Conservation (phyloP, 2,797 vertebrate species). For the Austrolebias charrua region DNA sequence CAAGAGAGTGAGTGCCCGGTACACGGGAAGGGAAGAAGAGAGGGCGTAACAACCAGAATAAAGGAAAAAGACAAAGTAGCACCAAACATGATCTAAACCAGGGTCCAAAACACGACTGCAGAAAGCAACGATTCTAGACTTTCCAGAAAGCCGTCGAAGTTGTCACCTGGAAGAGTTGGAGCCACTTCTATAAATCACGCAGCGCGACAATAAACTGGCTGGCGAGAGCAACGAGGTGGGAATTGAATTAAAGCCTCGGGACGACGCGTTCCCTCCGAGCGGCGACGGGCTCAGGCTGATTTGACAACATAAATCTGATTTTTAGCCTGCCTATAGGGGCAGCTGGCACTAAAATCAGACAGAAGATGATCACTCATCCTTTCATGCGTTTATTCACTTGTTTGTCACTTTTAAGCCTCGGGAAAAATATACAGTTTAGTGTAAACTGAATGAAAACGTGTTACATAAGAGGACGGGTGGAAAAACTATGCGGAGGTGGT, state of each 20-base stretch:
- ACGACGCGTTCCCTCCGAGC: constrained; percentile 13
- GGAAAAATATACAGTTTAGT: not conserved
- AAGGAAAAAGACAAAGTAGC: constrained; percentile 5
- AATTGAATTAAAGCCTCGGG: constrained; percentile 58
- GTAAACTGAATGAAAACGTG: not conserved
- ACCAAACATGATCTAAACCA: too few relatives aligned
- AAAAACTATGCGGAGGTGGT: too few relatives aligned
- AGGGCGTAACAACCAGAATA: not conserved
- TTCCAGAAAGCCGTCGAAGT: constrained; percentile 32
- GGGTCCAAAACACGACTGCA: not conserved
- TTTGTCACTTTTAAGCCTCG: constrained; percentile 6
- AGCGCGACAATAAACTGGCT: constrained; percentile 46
- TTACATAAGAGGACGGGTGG: too few relatives aligned
- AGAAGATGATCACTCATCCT: constrained; percentile 2
- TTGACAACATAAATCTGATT: constrained; percentile 45
- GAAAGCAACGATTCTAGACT: constrained; percentile 34
- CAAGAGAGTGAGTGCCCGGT: constrained; percentile 1
- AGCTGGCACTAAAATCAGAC: constrained; percentile 27
- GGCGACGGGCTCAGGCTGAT: constrained; percentile 24
- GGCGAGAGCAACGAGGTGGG: constrained; percentile 39
- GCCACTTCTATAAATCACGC: constrained; percentile 56
- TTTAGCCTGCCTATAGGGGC: not conserved
- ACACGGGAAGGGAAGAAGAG: constrained; percentile 20
- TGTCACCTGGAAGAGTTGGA: constrained; percentile 29
- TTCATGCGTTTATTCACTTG: constrained; percentile 19